A percentile compares a stretch with the other conserved stretches of the same genome.
Conservation (phyloP, 2,797 vertebrate genomes). For the Pangasius larnaudii region DNA sequence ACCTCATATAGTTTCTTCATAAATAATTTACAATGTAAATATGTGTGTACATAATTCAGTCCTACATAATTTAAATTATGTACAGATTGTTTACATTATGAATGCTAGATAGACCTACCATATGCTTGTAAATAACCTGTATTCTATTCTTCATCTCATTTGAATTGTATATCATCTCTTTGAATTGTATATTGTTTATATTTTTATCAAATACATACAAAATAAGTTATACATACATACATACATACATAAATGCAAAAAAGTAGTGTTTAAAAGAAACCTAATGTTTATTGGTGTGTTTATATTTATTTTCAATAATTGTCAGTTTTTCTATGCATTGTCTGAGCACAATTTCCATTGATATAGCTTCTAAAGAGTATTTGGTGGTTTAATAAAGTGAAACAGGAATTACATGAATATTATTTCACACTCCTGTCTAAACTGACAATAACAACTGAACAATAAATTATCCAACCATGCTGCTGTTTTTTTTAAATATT, state of each 20-base stretch:
- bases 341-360: neutral
- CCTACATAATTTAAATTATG: neutral
- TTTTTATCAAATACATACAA: neutral
- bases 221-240: neutral
- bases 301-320: neutral
- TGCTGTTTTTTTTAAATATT: neutral
- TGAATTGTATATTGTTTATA: neutral
- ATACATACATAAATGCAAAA: neutral
- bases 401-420: slow-evolving; percentile 10
- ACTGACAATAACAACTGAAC: neutral
- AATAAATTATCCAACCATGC: neutral
- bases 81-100: neutral
- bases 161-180: neutral
- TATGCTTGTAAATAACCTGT: neutral
- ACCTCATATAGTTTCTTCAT: neutral
- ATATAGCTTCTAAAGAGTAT: neutral
- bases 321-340: neutral
- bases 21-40: slow-evolving; percentile 28
- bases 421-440: neutral
- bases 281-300: neutral
- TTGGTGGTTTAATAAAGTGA: neutral
- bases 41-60: neutral
- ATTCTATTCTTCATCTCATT: neutral
- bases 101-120: neutral
- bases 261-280: neutral